Base-by-base conservation (phyloP, 2,113 vertebrate species). In the Ictidomys tridecemlineatus region DNA sequence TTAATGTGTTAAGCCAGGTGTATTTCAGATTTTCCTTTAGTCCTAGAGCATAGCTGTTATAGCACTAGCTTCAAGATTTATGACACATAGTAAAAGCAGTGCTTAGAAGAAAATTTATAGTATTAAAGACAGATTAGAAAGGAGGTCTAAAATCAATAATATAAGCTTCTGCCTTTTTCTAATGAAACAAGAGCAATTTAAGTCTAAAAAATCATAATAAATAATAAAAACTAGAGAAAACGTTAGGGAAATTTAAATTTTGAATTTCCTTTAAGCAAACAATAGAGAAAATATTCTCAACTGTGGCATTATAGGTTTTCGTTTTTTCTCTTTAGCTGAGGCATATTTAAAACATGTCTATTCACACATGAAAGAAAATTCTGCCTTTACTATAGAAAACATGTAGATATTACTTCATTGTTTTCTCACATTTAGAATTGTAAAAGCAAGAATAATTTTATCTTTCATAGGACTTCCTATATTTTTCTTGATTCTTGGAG, bases 351-450 rank as follows among this genome's bases (percentile, higher is more conserved):
- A 89, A 76, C 65, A 39, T 82, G 18, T 89, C 42, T 93, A 32
- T 79, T 94, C 39, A 91, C 32, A 69, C 39, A 53, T 45, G 30
- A 86, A 90, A 45, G 58, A 78, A 88, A 42, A 61, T 10, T 90
- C 18, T 85, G 20, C 32, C 77, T 90, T 90, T 34, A 63, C 13
- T 32, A 42, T 95, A 58, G 72, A 96, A 97, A 89, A 87, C 45
- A 14, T 34, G 8, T 85, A 87, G 82, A 73, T 94, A 83, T 45
- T 85, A 14, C 18, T 95, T 92, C 26, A 73, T 82, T 85, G 74
- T 77, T 92, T 92, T 37, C 79, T 89, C 26, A 20, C 61, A 86
- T 83, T 86, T 83, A 90, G 85, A 90, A 45, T 90, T 82, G 89
- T 5, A 45, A 53, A 94, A 51, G 63, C 24, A 14, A 24, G 16